Base-by-base conservation (phyloP, 2,888 invertebrate genomes). In the Xylophagus ater region DNA sequence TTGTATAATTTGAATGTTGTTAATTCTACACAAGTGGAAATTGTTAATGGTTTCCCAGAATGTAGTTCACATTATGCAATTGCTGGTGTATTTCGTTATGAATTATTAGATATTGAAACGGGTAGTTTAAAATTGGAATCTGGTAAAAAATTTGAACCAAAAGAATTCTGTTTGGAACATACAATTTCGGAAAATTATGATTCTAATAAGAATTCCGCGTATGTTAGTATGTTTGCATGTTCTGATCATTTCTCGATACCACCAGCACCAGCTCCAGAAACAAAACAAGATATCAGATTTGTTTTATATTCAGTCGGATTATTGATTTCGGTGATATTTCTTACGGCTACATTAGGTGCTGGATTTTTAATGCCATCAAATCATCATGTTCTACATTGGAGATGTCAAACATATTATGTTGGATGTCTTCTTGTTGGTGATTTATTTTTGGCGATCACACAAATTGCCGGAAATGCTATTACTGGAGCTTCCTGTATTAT, bases 371-470 rank as follows among this genome's bases (percentile, higher is more conserved):
- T 86, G 59, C 85, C 86, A 37, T 79, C 82, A 49, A 81, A 83
- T 52, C 81, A 83, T 67, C 87, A 86, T 68, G 83, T 84, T 47
- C 71, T 88, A 52, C 88, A 88, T 65, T 87, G 87, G 83, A 74
- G 84, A 54, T 87, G 87, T 60, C 87, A 88, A 68, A 85, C 86
- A 49, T 79, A 84, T 66, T 85, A 88, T 65, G 84, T 88, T 50
- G 78, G 78, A 45, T 84, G 86, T 57, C 74, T 88, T 48, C 74
- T 87, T 63, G 68, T 85, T 54, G 87, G 84, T 45, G 82, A 87
- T 66, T 71, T 83, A 48, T 69, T 85, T 56, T 72, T 88, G 59
- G 84, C 83, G 49, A 74, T 77, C 56, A 80, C 80, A 51, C 84
- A 86, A 65, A 70, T 86, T 40, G 74, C 76, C 34, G 73, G 74